phyloP scores from a whole-genome alignment of 2,797 vertebrate species.

The Myripristis murdjan region DNA sequence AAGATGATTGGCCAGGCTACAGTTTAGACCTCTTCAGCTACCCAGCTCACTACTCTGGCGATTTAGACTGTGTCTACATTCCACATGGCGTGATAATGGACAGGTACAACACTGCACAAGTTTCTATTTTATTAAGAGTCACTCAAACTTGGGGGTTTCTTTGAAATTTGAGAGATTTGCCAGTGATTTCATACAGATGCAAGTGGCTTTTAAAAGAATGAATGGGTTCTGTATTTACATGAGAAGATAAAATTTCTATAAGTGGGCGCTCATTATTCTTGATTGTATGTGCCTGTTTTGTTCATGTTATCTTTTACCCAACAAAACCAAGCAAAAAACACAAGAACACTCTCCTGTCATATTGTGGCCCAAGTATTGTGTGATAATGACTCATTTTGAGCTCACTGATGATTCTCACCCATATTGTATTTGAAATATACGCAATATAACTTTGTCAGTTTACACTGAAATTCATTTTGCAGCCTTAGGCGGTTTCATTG shows the following conservation, averaged over 20 bases:
- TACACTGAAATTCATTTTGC: too few relatives aligned
- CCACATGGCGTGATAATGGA: slow-evolving; percentile 94
- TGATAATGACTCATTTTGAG: neutral
- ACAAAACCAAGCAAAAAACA: neutral
- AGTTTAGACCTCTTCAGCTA: slow-evolving; percentile 91
- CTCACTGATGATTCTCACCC: neutral
- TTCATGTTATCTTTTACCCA: neutral
- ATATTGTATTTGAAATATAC: too few relatives aligned
- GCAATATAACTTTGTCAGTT: too few relatives aligned
- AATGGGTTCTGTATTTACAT: too few relatives aligned
- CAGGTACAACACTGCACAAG: slow-evolving; percentile 82
- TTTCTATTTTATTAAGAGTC: neutral
- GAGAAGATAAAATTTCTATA: too few relatives aligned
- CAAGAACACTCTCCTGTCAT: neutral
- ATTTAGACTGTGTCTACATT: slow-evolving; percentile 91
- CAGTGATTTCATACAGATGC: too few relatives aligned
- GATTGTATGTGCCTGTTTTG: too few relatives aligned
- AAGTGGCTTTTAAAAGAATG: too few relatives aligned
- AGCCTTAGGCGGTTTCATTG: too few relatives aligned
- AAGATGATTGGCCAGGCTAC: slow-evolving; percentile 92
- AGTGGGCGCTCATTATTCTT: too few relatives aligned
- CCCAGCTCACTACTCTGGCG: slow-evolving; percentile 91
- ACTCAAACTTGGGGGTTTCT: too few relatives aligned
- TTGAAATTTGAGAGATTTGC: too few relatives aligned
- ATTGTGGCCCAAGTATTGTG: neutral